Conservation (phyloP, 2,113 vertebrate genomes). For the Saccopteryx leptura region DNA sequence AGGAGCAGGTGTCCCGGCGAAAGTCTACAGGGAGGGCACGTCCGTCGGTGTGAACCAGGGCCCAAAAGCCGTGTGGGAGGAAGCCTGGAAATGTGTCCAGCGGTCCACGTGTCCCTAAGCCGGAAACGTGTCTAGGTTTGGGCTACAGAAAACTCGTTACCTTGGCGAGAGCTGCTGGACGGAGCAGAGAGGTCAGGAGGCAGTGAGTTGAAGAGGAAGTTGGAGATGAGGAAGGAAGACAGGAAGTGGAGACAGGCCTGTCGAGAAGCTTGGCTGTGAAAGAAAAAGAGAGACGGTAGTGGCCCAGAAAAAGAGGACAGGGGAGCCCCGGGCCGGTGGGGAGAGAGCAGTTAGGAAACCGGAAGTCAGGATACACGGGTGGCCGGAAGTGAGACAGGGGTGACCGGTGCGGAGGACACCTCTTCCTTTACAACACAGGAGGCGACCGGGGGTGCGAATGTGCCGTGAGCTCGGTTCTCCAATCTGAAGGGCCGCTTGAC, state of each 20-base stretch:
- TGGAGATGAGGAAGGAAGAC: constrained; percentile 79
- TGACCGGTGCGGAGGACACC: not conserved
- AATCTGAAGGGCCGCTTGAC: constrained; percentile 48
- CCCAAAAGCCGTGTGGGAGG: not conserved
- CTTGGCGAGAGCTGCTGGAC: constrained; percentile 36
- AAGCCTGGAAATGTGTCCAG: not conserved
- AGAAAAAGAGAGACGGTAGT: constrained; percentile 75
- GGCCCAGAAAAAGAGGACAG: not conserved
- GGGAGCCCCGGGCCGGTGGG: not conserved
- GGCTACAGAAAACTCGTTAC: constrained; percentile 70
- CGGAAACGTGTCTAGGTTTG: not conserved
- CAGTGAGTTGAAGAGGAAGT: constrained; percentile 75
- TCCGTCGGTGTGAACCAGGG: not conserved
- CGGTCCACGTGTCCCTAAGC: not conserved
- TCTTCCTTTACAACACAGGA: not conserved
- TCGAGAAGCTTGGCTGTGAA: constrained; percentile 75
- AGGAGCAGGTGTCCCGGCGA: not conserved
- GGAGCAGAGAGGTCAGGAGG: constrained; percentile 65
- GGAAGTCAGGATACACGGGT: not conserved
- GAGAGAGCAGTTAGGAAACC: not conserved
- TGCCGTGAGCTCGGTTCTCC: not conserved
- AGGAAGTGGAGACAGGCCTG: constrained; percentile 73
- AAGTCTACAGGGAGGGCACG: rapidly evolving
- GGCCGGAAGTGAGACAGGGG: not conserved
- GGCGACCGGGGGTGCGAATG: not conserved